Percentiles rank a stretch among this genome's conserved stretches.
Evolutionary conservation across 1,140 invertebrate species (phyloP).

Genomic region (Brachionus koreanus): DNA sequence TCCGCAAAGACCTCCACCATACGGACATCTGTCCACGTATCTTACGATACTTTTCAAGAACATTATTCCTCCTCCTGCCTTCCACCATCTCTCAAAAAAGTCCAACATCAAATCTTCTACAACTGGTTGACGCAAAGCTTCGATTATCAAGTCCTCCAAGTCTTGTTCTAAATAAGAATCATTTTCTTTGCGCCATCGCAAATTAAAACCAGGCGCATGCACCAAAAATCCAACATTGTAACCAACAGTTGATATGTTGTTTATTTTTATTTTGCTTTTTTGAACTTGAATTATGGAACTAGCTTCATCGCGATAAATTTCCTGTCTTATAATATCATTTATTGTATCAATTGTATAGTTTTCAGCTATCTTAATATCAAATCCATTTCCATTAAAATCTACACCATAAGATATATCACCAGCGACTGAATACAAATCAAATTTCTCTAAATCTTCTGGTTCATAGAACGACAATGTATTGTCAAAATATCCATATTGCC

Average conservation of each 20-base stretch:
- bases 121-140: not conserved
- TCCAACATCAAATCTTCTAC: slow-evolving; percentile 14
- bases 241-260: not conserved
- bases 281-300: not conserved
- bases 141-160: slow-evolving; percentile 18
- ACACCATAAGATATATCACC: not conserved
- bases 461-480: not conserved
- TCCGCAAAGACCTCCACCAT: slow-evolving; percentile 47
- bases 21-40: not conserved
- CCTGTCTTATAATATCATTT: not conserved
- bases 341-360: not conserved
- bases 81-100: slow-evolving; percentile 28
- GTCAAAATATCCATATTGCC: not conserved
- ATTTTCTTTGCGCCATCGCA: not conserved
- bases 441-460: not conserved
- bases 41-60: slow-evolving; percentile 9
- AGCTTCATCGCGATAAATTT: not conserved
- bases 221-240: slow-evolving; percentile 35
- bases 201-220: not conserved
- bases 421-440: not conserved
- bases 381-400: not conserved
- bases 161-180: not conserved
- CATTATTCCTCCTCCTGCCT: not conserved
- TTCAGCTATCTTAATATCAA: not conserved
- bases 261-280: not conserved